Evolutionary conservation across 2,888 invertebrate species (phyloP).

Genomic region (Mayetiola destructor): DNA sequence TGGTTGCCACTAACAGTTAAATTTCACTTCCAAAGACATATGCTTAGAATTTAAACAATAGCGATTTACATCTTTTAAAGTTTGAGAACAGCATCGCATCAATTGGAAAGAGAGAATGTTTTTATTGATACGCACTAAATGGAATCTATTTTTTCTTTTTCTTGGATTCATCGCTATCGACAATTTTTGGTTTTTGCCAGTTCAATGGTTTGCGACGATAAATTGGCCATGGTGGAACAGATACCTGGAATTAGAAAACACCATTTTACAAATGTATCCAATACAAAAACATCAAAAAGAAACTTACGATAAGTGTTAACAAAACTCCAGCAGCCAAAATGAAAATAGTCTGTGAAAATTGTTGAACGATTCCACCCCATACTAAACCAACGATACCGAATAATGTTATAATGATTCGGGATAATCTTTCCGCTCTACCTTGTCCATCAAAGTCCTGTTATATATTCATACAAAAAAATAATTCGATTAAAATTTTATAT

Average conservation of each 20-base stretch:
- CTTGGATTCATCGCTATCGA: conserved; percentile 31
- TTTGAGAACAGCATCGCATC: no score
- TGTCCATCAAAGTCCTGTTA: conserved; percentile 79
- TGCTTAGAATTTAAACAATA: no score
- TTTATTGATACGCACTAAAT: neutral
- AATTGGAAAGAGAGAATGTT: no score
- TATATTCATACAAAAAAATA: neutral
- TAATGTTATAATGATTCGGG: conserved; percentile 74
- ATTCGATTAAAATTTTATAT: no score
- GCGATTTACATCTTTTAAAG: no score
- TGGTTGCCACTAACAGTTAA: neutral
- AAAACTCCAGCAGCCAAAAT: conserved; percentile 83
- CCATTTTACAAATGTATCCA: neutral
- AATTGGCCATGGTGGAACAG: conserved; percentile 94
- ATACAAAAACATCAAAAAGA: neutral
- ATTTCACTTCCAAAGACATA: neutral
- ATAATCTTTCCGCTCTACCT: conserved; percentile 74
- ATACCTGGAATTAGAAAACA: conserved; percentile 42
- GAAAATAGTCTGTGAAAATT: conserved; percentile 89
- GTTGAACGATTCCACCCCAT: conserved; percentile 88
- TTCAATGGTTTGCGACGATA: conserved; percentile 74
- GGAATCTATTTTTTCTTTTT: conserved; percentile 39
- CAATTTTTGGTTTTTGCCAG: conserved; percentile 63
- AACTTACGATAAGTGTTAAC: conserved; percentile 63
- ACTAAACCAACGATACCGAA: conserved; percentile 83